phyloP scores from a whole-genome alignment of 2,113 vertebrate genomes.

The Indri indri region DNA sequence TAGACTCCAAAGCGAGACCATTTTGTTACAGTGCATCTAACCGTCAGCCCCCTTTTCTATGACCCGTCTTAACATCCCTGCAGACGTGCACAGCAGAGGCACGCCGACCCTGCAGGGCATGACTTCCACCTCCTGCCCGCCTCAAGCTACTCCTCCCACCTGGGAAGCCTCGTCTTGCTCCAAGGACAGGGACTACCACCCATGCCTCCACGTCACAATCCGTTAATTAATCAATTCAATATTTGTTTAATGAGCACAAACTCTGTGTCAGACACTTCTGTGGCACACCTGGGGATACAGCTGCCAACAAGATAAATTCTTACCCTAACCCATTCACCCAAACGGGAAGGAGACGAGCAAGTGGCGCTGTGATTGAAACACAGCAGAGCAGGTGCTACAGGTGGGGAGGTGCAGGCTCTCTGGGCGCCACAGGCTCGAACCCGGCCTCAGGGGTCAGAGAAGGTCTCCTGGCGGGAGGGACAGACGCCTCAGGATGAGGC shows the following conservation, averaged over 20 bases:
- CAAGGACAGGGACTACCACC: background rate
- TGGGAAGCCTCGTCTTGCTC: background rate
- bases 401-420: background rate
- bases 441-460: background rate
- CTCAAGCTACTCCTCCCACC: background rate
- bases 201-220: background rate
- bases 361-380: background rate
- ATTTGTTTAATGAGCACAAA: background rate
- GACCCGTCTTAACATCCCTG: rapidly evolving
- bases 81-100: background rate
- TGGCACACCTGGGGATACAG: background rate
- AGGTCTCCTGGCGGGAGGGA: background rate
- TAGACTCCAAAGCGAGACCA: too few species aligned
- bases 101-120: rapidly evolving
- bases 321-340: too few species aligned
- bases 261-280: background rate
- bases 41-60: rapidly evolving
- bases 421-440: too few species aligned
- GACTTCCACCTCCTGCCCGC: background rate
- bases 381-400: background rate
- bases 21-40: background rate
- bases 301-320: background rate
- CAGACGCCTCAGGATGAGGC: background rate
- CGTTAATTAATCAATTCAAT: background rate
- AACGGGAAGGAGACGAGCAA: background rate